Base-by-base conservation (phyloP, 2,113 vertebrate genomes). In the Felis chaus region DNA sequence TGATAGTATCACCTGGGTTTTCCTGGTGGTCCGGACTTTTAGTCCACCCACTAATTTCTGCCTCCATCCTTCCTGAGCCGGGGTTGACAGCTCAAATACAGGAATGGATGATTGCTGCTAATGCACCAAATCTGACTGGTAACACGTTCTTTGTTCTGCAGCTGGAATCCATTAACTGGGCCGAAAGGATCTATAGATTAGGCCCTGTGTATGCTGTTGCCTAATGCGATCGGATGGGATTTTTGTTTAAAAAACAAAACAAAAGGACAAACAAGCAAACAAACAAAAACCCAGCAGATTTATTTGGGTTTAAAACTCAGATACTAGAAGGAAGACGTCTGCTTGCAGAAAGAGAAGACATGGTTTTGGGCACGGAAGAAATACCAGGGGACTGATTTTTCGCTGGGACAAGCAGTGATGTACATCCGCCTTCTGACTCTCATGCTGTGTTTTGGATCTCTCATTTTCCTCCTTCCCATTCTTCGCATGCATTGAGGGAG, bases 161-260 rank as follows among this genome's bases (percentile, higher is more conserved):
- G 18, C 31, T 61, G n/a, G 25, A 81, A 89, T 57, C 19, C 27
- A 78, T 63, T 48, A 76, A 50, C 66, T 14, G 36, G 27, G 5
- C 61, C 36, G n/a, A 76, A 96, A 96, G 53, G 7, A 39, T 33
- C 65, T 53, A 23, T 13, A 45, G 48, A 36, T 19, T 36, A 29
- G 76, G 6, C 12, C 16, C 66, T 55, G 0, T 80, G 63, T 63
- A 45, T 4, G 3, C 80, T 36, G 25, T 27, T 55, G 31, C 36
- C 53, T 73, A 41, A 66, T 13, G 7, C 10, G 48, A 74, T 69
- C 16, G 50, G 63, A 68, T 57, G 7, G 9, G 3, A 74, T 65
- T 80, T 97, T 97, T 89, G 27, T 74, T 89, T 71, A 36, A 96
- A 39, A 97, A 97, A 80, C 94, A 80, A 76, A 18, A 2, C 15